A percentile compares a stretch with the other conserved stretches of the same genome.
These are phyloP conservation scores for Cyclina sinensis DNA, from an alignment of 1,140 invertebrate genomes.

Conservation along the genomic window DNA sequence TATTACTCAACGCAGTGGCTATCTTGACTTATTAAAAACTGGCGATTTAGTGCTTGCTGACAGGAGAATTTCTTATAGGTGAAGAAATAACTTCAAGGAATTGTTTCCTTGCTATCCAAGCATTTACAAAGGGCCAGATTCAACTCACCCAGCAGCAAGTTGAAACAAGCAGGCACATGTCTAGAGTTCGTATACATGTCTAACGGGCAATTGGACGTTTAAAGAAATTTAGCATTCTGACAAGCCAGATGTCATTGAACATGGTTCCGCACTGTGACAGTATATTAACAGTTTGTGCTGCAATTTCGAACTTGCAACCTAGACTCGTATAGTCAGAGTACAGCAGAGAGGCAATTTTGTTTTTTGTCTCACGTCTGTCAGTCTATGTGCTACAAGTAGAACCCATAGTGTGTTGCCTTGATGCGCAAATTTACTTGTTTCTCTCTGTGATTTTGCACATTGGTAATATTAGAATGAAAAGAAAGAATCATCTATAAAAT, in stretches of 20 bases:
- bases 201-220: slow-evolving; percentile 31
- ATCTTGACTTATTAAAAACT: slow-evolving; percentile 58
- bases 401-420: too few species aligned
- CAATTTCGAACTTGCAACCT: slow-evolving; percentile 6
- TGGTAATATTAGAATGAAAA: too few species aligned
- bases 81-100: slow-evolving; percentile 9
- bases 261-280: slow-evolving; percentile 2
- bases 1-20: slow-evolving; percentile 82
- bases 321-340: too few species aligned
- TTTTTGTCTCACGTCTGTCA: too few species aligned
- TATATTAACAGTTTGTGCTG: slow-evolving; percentile 21
- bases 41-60: slow-evolving; percentile 33
- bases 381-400: too few species aligned
- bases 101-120: slow-evolving; percentile 7
- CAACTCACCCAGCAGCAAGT: slow-evolving; percentile 25
- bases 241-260: background rate
- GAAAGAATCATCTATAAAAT: too few species aligned
- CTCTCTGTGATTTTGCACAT: too few species aligned
- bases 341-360: too few species aligned
- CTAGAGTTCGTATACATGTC: slow-evolving; percentile 27
- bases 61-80: slow-evolving; percentile 18
- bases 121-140: slow-evolving; percentile 27
- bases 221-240: slow-evolving; percentile 31
- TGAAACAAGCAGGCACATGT: background rate
- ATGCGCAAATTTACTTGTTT: too few species aligned